Evolutionary conservation across 92 coral and sea anemone genomes (phyloP), one percentile per base, ranked within the genome.

Genomic region (Hydrozoanthus gracilis): DNA sequence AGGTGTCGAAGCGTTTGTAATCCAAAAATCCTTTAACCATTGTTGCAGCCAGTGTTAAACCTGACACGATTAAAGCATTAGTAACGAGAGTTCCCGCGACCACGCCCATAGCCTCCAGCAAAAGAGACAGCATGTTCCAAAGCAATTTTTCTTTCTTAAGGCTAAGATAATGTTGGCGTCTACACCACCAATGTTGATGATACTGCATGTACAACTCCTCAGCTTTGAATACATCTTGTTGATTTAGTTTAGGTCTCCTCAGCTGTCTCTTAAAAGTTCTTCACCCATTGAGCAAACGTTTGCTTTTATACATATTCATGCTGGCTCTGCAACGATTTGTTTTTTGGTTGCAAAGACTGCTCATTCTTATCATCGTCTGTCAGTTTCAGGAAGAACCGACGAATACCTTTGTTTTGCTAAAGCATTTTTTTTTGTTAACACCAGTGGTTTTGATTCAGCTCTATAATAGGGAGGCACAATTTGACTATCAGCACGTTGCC

Each of bases 21-120:
- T 67, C 73, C 44, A 67, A 27, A 67, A 17, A 67, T 17, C 44
- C 73, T 27, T 67, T 67, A 17, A 67, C 45, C 73, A 67, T 67
- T 6, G 73, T 67, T 16, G 45, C 73, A 16, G 44, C 73, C 44
- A 16, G 11, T 46, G 73, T 67, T 46, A 67, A 16, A 67, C 73
- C 73, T 17, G 45, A 67, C 45, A 67, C 73, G 9, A 67, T 16
- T 67, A 67, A 27, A 67, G 73, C 73, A 35, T 67, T 67, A 11
- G 73, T 67, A 17, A 67, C 73, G n/a, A 67, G 17, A 6, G 73
- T 44, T 67, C 73, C 73, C 8, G 27, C 73, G 27, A 67, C 27
- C 45, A 67, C 73, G 8, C 73, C 73, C 46, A 67, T 17, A 17
- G 73, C 73, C 7, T 17, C 73, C 44, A 67, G n/a, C 46, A 67